phyloP scores from a whole-genome alignment of 1,140 invertebrate species.

The Sycobia sp. region DNA sequence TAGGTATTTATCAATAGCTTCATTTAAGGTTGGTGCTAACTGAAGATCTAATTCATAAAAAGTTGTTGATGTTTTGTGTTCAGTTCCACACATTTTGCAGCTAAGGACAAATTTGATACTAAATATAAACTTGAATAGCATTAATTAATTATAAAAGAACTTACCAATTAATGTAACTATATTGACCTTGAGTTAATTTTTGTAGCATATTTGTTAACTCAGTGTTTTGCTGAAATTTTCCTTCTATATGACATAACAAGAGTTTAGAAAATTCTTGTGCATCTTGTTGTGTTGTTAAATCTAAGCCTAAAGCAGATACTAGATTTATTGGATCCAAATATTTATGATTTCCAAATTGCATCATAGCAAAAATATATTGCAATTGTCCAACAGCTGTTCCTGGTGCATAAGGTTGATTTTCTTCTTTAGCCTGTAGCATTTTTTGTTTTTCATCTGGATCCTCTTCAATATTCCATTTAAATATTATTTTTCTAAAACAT shows the following conservation, averaged over 20 bases:
- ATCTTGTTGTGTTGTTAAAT: constrained; percentile 72
- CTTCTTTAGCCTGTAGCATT: constrained; percentile 39
- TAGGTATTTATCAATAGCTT: constrained; percentile 71
- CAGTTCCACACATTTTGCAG: constrained; percentile 67
- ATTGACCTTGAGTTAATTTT: constrained; percentile 69
- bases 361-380: constrained; percentile 72
- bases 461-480: constrained; percentile 67
- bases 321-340: constrained; percentile 70
- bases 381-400: constrained; percentile 66
- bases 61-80: constrained; percentile 65
- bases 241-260: constrained; percentile 69
- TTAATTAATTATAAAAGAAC: constrained; percentile 27
- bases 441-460: constrained; percentile 60
- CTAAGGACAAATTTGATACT: constrained; percentile 47
- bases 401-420: constrained; percentile 51
- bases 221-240: constrained; percentile 60
- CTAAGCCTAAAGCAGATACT: constrained; percentile 68
- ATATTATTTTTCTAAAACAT: constrained; percentile 65
- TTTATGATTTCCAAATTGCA: constrained; percentile 67
- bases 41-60: constrained; percentile 75
- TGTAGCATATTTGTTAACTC: constrained; percentile 65
- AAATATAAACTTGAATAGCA: neutral
- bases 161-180: constrained; percentile 71
- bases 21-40: constrained; percentile 66
- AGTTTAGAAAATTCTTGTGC: constrained; percentile 79